Evolutionary conservation across 2,113 vertebrate genomes (phyloP).

Genomic region (Cyanoderma ruficeps): DNA sequence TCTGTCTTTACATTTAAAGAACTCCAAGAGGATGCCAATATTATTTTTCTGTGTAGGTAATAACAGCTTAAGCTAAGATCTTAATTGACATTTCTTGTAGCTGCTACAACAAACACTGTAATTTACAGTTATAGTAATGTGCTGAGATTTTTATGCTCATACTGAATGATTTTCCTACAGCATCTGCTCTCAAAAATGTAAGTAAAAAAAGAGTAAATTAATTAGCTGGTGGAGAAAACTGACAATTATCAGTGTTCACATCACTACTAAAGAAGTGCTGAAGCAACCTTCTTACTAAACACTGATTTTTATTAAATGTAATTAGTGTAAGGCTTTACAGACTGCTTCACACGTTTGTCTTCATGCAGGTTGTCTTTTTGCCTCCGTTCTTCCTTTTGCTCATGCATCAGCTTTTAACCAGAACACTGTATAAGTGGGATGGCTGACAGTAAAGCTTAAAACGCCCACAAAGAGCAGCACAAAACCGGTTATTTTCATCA

Average conservation of each 20-base stretch:
- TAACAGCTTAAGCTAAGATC: background rate
- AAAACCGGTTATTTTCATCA: background rate
- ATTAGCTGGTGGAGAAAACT: background rate
- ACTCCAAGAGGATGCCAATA: background rate
- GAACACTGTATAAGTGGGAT: background rate
- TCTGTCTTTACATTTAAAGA: background rate
- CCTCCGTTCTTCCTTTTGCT: background rate
- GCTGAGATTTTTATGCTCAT: background rate
- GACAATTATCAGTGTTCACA: background rate
- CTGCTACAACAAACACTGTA: background rate
- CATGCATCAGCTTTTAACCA: background rate
- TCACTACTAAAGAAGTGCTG: background rate
- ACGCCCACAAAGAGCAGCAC: background rate
- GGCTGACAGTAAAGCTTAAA: background rate
- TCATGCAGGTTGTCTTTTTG: background rate
- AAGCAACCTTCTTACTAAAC: background rate
- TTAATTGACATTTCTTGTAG: background rate
- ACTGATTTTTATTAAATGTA: background rate
- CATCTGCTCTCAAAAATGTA: background rate
- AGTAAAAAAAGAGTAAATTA: background rate
- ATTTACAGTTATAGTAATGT: background rate
- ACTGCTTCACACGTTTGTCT: background rate
- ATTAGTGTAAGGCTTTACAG: background rate
- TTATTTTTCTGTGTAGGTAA: background rate
- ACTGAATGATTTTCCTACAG: background rate